Evolutionary conservation across 1,140 invertebrate genomes (phyloP), one percentile per base, ranked within the genome.

Genomic region (Leptonema lineaticorne): DNA sequence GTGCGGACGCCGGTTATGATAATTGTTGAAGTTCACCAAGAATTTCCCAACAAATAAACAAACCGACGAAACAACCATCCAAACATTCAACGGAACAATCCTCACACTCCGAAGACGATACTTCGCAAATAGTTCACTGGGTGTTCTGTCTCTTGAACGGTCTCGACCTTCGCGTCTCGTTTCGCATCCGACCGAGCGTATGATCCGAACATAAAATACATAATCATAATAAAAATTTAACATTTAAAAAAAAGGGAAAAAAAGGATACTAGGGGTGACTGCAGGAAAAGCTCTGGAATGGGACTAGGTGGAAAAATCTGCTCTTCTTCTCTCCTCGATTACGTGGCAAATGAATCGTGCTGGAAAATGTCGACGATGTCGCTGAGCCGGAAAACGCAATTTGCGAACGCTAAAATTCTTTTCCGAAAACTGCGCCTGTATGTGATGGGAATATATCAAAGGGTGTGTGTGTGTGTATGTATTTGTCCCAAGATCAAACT

Each of bases 311-410:
- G 22, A 48, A 46, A 48, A 48, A 48, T 48, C 18, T 20, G 46
- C 50, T 24, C 50, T 14, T 16, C 11, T 33, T 33, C 4, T 9
- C 37, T 7, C 14, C 16, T 45, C 37, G 22, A 53, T 53, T 53
- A 53, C 50, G 50, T 5, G 22, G 22, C 50, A 53, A 53, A 53
- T 53, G 50, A 53, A 53, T 53, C 50, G 50, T 53, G 50, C 22
- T 24, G 50, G 50, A 53, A 53, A 53, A 53, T 22, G 50, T 24
- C 27, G 50, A 53, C 50, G 37, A 45, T 14, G 24, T 22, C 50
- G 22, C 22, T 53, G 50, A 53, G 27, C 50, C 50, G 50, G 50
- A 53, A 53, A 53, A 53, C 22, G 50, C 22, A 53, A 53, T 53
- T 53, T 53, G 50, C 50, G 22, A 24, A n/a, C 50, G 50, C 50